Percentiles rank a stretch among this genome's conserved stretches.
These are phyloP conservation scores for Pecten maximus DNA, from an alignment of 2,888 invertebrate species.

Conservation along the genomic window DNA sequence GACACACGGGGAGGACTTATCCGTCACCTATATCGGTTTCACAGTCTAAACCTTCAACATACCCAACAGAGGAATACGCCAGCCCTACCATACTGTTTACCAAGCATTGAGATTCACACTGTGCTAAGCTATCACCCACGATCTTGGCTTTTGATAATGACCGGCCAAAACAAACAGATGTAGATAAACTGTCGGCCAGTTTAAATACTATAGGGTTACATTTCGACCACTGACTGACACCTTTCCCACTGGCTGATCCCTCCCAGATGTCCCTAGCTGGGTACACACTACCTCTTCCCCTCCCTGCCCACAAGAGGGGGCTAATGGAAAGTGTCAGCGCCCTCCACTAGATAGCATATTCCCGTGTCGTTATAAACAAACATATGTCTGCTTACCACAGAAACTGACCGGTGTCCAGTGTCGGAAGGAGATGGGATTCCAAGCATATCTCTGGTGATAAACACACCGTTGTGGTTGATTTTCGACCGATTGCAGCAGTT, in stretches of 20 bases:
- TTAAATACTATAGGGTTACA: background rate
- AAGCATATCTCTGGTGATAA: no score
- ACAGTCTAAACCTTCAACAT: background rate
- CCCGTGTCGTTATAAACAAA: conserved; percentile 4
- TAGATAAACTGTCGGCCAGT: background rate
- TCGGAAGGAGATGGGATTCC: background rate
- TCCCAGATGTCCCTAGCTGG: background rate
- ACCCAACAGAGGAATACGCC: background rate
- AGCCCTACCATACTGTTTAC: background rate
- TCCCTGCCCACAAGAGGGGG: background rate
- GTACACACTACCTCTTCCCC: background rate
- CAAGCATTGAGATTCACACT: no score
- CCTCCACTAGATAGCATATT: background rate
- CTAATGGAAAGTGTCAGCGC: background rate
- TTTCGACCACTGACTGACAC: background rate
- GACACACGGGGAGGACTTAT: background rate
- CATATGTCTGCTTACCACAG: background rate
- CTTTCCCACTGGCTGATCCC: background rate
- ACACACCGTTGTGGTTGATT: no score
- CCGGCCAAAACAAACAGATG: background rate
- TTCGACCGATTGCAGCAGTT: no score
- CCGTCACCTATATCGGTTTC: background rate
- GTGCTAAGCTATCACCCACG: background rate
- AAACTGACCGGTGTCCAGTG: background rate
- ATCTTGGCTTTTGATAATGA: background rate